Percentiles rank a stretch among this genome's conserved stretches.
Evolutionary conservation across 2,797 vertebrate genomes (phyloP).

Genomic region (Onychomys leucogaster): DNA sequence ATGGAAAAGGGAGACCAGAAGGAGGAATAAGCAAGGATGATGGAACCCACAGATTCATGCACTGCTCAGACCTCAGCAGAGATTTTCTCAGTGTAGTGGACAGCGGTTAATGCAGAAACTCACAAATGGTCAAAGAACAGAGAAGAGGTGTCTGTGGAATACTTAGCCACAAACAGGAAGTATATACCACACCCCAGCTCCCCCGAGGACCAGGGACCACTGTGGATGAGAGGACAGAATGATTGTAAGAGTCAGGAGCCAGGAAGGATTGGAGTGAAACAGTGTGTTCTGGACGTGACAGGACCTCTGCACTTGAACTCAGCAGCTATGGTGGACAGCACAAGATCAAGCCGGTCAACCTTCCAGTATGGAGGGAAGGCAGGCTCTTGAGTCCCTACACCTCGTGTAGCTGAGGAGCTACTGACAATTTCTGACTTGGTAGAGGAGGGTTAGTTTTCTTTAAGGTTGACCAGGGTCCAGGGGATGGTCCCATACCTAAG

Average conservation of each 20-base stretch:
- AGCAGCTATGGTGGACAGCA: no score
- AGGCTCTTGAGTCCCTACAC: background rate
- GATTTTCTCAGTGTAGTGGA: no score
- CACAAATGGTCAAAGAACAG: no score
- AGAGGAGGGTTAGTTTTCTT: background rate
- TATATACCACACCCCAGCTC: background rate
- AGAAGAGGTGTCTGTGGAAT: background rate
- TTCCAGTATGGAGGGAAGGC: background rate
- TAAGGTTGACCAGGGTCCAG: background rate
- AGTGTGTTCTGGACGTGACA: background rate
- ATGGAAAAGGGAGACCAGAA: background rate
- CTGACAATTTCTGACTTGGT: background rate
- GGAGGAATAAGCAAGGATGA: background rate
- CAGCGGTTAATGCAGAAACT: background rate
- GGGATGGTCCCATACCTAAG: background rate
- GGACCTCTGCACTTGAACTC: background rate
- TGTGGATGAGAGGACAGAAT: background rate
- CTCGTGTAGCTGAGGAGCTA: background rate
- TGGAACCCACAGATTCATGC: background rate
- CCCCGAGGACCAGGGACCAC: background rate
- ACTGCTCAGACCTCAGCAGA: background rate
- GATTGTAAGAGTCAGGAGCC: background rate
- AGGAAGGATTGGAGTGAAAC: background rate
- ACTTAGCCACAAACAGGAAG: background rate
- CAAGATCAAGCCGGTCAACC: background rate